phyloP scores from a whole-genome alignment of 2,113 vertebrate species.

The Phalacrocorax brasilianus region DNA sequence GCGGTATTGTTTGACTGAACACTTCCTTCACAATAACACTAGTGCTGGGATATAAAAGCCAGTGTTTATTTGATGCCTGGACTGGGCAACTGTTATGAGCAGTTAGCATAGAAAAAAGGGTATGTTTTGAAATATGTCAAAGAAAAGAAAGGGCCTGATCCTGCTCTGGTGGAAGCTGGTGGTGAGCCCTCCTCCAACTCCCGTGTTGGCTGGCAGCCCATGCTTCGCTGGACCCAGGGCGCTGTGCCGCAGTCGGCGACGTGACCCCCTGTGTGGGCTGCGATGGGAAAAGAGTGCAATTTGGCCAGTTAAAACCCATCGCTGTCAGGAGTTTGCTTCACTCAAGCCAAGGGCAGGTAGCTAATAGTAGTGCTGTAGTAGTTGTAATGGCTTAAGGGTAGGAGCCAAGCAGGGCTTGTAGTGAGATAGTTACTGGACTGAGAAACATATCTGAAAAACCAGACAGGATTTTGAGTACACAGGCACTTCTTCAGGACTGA shows the following conservation, averaged over 20 bases:
- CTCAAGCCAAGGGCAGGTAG: background rate
- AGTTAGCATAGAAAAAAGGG: background rate
- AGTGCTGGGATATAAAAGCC: background rate
- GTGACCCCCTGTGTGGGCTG: fast-evolving
- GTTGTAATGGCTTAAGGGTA: background rate
- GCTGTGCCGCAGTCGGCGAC: fast-evolving
- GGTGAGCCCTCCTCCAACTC: background rate
- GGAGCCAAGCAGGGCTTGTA: background rate
- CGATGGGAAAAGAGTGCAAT: background rate
- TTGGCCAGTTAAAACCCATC: background rate
- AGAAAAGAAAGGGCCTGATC: background rate
- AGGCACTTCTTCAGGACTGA: background rate
- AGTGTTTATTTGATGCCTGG: background rate
- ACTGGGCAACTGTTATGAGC: background rate
- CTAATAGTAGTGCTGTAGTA: background rate
- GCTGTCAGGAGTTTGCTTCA: background rate
- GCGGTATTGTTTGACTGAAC: background rate
- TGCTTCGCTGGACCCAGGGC: fast-evolving
- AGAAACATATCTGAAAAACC: background rate
- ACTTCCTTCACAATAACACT: background rate
- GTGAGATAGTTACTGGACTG: background rate
- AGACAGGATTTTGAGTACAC: background rate
- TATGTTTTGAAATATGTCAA: background rate
- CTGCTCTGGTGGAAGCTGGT: background rate
- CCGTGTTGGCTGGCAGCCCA: fast-evolving